Evolutionary conservation across 2,113 vertebrate species (phyloP).

Genomic region (Seriola rivoliana): DNA sequence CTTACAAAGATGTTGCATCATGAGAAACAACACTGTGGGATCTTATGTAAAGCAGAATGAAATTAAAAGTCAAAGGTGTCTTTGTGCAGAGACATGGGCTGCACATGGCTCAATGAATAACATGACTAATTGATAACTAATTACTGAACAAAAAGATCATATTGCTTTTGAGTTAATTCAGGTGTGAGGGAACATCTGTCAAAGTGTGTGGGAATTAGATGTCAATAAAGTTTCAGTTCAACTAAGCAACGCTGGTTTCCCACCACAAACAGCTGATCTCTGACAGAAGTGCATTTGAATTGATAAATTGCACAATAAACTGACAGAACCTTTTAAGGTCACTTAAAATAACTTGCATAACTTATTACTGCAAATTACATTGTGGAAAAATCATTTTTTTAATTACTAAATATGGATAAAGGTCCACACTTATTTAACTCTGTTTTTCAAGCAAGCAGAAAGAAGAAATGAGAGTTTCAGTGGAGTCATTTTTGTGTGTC

Average conservation of each 20-base stretch:
- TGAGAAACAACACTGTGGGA: background rate
- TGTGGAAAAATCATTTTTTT: background rate
- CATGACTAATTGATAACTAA: background rate
- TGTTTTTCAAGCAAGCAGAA: background rate
- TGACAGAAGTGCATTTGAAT: too few species aligned
- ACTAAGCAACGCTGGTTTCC: background rate
- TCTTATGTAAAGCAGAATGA: background rate
- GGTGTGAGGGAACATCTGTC: background rate
- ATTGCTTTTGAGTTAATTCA: background rate
- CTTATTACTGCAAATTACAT: too few species aligned
- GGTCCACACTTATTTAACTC: background rate
- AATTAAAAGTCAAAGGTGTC: background rate
- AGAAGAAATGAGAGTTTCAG: slow-evolving; percentile 25
- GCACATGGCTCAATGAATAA: background rate
- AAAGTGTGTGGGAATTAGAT: background rate
- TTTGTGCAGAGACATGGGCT: background rate
- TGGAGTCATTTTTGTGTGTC: background rate
- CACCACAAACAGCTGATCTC: background rate
- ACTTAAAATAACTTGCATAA: too few species aligned
- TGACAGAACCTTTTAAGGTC: too few species aligned
- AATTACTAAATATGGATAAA: background rate
- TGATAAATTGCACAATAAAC: too few species aligned
- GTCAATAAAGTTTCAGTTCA: background rate
- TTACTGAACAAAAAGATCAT: background rate
- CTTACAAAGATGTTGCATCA: background rate